phyloP scores from a whole-genome alignment of 2,113 vertebrate genomes.

The Perca flavescens region DNA sequence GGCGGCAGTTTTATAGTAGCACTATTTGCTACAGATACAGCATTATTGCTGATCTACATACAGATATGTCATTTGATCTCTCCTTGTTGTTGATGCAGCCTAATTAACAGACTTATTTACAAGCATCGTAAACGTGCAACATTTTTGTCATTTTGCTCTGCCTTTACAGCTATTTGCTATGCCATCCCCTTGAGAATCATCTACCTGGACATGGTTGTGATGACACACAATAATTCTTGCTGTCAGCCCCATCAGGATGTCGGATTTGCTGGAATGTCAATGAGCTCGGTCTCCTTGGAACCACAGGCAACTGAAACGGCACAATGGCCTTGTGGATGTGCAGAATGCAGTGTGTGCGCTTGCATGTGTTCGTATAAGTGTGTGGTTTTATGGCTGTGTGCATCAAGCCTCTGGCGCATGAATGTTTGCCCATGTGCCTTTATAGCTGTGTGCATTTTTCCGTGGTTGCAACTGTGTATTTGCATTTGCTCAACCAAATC shows the following conservation, averaged over 20 bases:
- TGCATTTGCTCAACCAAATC: conserved; percentile 50
- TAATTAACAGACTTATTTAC: conserved; percentile 56
- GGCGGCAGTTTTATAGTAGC: background rate
- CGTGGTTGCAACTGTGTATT: conserved; percentile 21
- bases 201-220: conserved; percentile 51
- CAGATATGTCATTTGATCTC: conserved; percentile 11
- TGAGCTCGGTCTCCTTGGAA: conserved; percentile 77
- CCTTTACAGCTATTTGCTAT: conserved; percentile 50
- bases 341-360: conserved; percentile 19
- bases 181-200: conserved; percentile 53
- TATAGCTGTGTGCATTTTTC: conserved; percentile 29
- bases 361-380: conserved; percentile 5
- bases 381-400: conserved; percentile 22
- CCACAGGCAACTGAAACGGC: conserved; percentile 55
- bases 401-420: conserved; percentile 21
- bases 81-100: conserved; percentile 10
- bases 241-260: conserved; percentile 73
- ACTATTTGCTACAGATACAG: background rate
- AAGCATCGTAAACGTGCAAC: conserved; percentile 8
- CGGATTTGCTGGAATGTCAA: conserved; percentile 77
- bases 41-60: background rate
- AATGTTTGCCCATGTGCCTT: conserved; percentile 34
- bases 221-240: conserved; percentile 76
- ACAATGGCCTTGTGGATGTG: conserved; percentile 59
- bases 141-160: conserved; percentile 48